Percentiles rank a stretch among this genome's conserved stretches.
Conservation (phyloP, 2,797 vertebrate genomes). For the Chlorospingus flavigularis region DNA sequence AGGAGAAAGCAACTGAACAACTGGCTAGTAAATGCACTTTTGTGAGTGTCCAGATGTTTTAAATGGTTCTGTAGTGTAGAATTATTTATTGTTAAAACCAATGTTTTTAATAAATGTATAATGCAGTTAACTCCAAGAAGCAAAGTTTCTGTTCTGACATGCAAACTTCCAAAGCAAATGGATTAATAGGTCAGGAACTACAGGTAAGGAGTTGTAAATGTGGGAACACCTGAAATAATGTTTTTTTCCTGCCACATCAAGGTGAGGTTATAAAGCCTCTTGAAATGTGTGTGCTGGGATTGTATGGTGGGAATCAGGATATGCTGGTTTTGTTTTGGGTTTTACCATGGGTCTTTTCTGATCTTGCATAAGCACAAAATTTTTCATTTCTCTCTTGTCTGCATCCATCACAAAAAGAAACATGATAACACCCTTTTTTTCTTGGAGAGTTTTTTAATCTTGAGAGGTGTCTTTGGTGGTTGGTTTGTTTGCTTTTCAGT, state of each 20-base stretch:
- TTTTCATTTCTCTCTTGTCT: not conserved
- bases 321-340: not conserved
- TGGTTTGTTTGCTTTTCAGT: not conserved
- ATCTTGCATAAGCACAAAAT: not conserved
- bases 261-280: not conserved
- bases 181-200: not conserved
- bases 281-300: not conserved
- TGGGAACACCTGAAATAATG: not conserved
- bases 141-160: not conserved
- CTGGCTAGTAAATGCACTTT: not conserved
- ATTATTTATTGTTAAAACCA: not conserved
- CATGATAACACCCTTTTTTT: not conserved
- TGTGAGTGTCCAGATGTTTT: not conserved
- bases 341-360: not conserved
- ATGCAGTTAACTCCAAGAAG: not conserved
- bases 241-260: not conserved
- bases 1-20: not conserved
- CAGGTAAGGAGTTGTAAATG: not conserved
- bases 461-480: accelerated
- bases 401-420: not conserved
- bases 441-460: not conserved
- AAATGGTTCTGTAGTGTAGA: not conserved
- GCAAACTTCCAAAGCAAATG: not conserved
- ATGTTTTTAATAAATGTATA: accelerated
- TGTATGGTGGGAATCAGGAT: not conserved